Conservation (phyloP, 2,113 vertebrate genomes). For the Edolisoma coerulescens region DNA sequence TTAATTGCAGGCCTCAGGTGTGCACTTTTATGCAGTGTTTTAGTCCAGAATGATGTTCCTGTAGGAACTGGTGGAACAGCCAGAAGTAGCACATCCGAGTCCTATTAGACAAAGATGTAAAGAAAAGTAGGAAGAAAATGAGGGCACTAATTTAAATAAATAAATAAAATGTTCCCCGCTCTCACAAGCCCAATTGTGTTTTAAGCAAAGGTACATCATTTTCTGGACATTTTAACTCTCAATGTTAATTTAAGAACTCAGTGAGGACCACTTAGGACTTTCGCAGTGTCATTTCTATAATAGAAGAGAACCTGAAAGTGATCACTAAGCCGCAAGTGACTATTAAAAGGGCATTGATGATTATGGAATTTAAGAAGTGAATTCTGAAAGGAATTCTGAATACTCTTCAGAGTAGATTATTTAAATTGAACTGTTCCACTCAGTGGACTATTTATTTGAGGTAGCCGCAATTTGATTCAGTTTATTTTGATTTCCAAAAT, state of each 20-base stretch:
- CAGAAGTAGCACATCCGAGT: neutral
- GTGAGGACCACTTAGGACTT: neutral
- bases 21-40: neutral
- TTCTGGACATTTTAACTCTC: neutral
- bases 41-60: neutral
- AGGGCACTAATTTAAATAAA: neutral
- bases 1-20: neutral
- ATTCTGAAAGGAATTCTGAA: slow-evolving; percentile 9
- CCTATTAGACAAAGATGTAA: neutral
- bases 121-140: neutral
- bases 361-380: neutral
- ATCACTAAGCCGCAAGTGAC: neutral
- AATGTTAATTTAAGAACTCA: neutral
- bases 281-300: neutral
- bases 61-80: neutral
- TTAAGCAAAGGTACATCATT: neutral
- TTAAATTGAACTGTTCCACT: neutral
- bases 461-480: neutral
- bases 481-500: neutral
- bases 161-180: neutral
- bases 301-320: neutral
- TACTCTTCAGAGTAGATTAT: neutral
- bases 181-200: neutral
- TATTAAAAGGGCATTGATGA: neutral
- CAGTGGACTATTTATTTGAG: neutral